phyloP scores from a whole-genome alignment of 1,140 invertebrate genomes.

The Lethrus apterus region DNA sequence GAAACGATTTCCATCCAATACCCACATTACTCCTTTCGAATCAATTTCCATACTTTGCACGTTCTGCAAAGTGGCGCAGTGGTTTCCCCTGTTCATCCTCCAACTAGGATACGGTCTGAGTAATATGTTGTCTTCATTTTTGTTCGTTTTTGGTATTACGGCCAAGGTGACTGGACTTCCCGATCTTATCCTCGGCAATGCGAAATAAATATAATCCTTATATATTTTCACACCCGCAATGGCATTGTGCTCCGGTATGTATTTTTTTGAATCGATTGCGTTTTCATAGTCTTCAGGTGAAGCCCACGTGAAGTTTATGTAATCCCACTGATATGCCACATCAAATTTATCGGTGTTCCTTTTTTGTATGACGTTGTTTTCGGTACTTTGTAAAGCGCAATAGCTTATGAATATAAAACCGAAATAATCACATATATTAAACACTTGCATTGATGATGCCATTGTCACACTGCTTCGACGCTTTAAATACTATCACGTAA shows the following conservation, averaged over 20 bases:
- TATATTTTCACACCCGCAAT: conserved; percentile 41
- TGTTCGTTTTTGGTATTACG: conserved; percentile 18
- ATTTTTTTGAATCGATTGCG: conserved; percentile 28
- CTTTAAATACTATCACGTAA: too few species aligned
- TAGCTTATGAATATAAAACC: conserved; percentile 23
- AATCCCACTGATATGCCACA: conserved; percentile 37
- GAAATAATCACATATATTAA: conserved; percentile 21
- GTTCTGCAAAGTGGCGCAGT: conserved; percentile 57
- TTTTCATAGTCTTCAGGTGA: conserved; percentile 28
- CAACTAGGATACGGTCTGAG: conserved; percentile 60
- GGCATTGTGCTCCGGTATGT: conserved; percentile 40
- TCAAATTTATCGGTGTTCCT: conserved; percentile 22
- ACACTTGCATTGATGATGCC: too few species aligned
- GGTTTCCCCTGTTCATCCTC: conserved; percentile 53
- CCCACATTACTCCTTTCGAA: conserved; percentile 60
- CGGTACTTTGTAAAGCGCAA: conserved; percentile 13
- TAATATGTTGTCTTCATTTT: conserved; percentile 40
- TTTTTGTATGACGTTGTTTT: background rate
- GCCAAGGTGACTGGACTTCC: conserved; percentile 44
- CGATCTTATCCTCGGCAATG: conserved; percentile 38
- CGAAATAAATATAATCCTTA: conserved; percentile 39
- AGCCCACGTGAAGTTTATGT: conserved; percentile 41
- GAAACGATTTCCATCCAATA: conserved; percentile 57
- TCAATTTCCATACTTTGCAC: conserved; percentile 67
- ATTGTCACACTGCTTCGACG: too few species aligned